A percentile compares a stretch with the other conserved stretches of the same genome.
These are phyloP conservation scores for Cetoscarus ocellatus DNA, from an alignment of 2,797 vertebrate species.

Conservation along the genomic window DNA sequence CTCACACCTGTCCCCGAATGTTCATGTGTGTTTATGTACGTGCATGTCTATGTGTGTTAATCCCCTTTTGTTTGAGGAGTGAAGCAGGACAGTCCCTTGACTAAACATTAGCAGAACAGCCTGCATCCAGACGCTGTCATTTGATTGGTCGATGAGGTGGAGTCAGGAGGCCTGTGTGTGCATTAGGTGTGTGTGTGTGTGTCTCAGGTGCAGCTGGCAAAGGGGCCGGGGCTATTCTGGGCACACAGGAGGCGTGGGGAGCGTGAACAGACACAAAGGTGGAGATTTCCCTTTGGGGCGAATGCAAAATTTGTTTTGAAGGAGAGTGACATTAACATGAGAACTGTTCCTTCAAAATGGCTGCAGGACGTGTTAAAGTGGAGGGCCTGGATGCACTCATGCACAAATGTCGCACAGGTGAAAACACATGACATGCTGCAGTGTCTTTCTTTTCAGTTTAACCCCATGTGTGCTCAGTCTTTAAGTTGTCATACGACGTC, in stretches of 20 bases:
- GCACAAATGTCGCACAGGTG: slow-evolving; percentile 4
- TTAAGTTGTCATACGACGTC: background rate
- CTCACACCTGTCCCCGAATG: slow-evolving; percentile 57
- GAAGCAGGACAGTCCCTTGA: slow-evolving; percentile 37
- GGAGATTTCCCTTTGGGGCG: slow-evolving; percentile 35
- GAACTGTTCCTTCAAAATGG: slow-evolving; percentile 17
- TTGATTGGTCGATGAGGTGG: slow-evolving; percentile 62
- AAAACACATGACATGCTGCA: slow-evolving; percentile 1
- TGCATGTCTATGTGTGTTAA: slow-evolving; percentile 42
- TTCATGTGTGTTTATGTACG: slow-evolving; percentile 17
- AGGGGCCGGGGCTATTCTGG: slow-evolving; percentile 51
- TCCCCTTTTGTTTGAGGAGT: slow-evolving; percentile 63
- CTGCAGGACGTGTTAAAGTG: slow-evolving; percentile 12
- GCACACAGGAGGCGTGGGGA: slow-evolving; percentile 34
- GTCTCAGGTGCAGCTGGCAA: slow-evolving; percentile 66
- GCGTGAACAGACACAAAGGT: slow-evolving; percentile 47
- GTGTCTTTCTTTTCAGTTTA: background rate
- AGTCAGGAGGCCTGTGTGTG: slow-evolving; percentile 37
- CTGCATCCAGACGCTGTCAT: slow-evolving; percentile 48
- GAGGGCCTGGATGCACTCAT: background rate
- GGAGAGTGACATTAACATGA: slow-evolving; percentile 23
- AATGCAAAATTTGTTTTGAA: slow-evolving; percentile 34
- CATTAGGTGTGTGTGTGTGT: slow-evolving; percentile 16
- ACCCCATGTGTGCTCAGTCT: slow-evolving; percentile 12
- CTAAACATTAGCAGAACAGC: slow-evolving; percentile 68